Evolutionary conservation across 2,888 invertebrate species (phyloP).

Genomic region (Nipponacmea schrenckii): DNA sequence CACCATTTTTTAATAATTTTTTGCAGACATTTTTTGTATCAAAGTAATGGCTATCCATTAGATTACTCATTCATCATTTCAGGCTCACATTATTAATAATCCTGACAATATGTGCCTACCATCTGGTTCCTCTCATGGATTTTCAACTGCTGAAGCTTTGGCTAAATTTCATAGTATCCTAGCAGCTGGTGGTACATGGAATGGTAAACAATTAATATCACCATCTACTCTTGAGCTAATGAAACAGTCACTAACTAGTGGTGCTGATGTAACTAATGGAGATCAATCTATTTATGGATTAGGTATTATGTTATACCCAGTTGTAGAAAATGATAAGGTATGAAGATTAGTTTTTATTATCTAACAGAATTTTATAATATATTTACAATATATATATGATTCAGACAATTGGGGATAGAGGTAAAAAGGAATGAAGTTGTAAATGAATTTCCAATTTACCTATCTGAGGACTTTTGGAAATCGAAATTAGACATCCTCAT

Average conservation of each 20-base stretch:
- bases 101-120: conserved; percentile 52
- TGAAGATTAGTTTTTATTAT: background rate
- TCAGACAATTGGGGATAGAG: too few species aligned
- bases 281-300: conserved; percentile 46
- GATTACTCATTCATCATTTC: background rate
- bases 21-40: too few species aligned
- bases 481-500: too few species aligned
- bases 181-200: conserved; percentile 50
- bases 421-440: too few species aligned
- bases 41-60: too few species aligned
- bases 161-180: conserved; percentile 50
- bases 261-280: conserved; percentile 44
- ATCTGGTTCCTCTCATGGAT: conserved; percentile 48
- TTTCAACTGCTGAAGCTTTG: conserved; percentile 46
- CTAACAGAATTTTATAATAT: too few species aligned
- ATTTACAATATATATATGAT: too few species aligned
- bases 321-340: conserved; percentile 46
- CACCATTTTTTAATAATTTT: too few species aligned
- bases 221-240: conserved; percentile 37
- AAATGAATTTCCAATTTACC: too few species aligned
- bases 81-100: conserved; percentile 48
- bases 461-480: too few species aligned
- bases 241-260: conserved; percentile 45
- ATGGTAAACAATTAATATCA: conserved; percentile 40
- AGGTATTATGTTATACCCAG: conserved; percentile 50